A percentile compares a stretch with the other conserved stretches of the same genome.
Evolutionary conservation across 2,888 invertebrate genomes (phyloP).

Genomic region (Ormyrus pomaceus): DNA sequence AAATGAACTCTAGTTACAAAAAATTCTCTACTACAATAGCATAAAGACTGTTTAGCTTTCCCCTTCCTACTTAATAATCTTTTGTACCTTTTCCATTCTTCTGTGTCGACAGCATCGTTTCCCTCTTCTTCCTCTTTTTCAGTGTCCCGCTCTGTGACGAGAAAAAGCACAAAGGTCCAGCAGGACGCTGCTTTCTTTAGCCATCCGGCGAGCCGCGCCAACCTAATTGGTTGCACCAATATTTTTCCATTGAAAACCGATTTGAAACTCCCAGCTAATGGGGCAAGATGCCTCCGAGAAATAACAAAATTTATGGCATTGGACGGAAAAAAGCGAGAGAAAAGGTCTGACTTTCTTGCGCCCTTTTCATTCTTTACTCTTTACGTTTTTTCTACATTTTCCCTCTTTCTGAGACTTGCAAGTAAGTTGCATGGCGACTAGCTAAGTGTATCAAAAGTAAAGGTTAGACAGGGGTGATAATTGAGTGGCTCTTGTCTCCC

Average conservation of each 20-base stretch:
- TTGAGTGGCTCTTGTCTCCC: constrained; percentile 10
- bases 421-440: background rate
- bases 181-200: background rate
- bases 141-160: background rate
- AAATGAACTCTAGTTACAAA: too few species aligned
- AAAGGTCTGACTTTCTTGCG: background rate
- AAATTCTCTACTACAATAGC: background rate
- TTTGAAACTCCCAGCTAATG: constrained; percentile 44
- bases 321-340: background rate
- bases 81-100: background rate
- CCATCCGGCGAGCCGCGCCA: background rate
- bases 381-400: constrained; percentile 18
- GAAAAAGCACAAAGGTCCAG: constrained; percentile 7
- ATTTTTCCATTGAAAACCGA: constrained; percentile 62
- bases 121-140: background rate
- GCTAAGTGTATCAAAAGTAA: constrained; percentile 37
- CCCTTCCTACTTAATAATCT: background rate
- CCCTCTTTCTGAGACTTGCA: background rate
- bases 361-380: background rate
- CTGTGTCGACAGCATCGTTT: background rate
- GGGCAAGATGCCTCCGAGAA: constrained; percentile 28
- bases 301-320: constrained; percentile 48
- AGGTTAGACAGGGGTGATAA: background rate
- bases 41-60: constrained; percentile 14
- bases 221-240: constrained; percentile 61